These are phyloP conservation scores for Epistrophe eligans DNA, from an alignment of 2,888 invertebrate genomes.

Conservation along the genomic window DNA sequence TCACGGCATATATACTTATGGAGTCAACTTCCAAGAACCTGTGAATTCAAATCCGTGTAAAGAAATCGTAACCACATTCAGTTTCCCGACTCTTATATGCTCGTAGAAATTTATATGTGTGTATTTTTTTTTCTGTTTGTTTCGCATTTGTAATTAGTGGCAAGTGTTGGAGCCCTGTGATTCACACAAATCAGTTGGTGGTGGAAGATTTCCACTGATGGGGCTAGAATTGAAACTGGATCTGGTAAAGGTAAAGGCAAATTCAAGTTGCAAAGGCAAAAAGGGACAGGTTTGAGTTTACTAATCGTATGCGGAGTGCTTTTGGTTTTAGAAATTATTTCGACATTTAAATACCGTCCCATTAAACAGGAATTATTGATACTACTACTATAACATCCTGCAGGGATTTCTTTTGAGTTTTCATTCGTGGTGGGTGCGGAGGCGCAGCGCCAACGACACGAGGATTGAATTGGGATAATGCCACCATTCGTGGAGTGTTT, in stretches of 20 bases:
- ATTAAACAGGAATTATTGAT: slow-evolving; percentile 73
- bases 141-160: slow-evolving; percentile 74
- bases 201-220: slow-evolving; percentile 29
- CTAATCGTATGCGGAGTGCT: slow-evolving; percentile 65
- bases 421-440: background rate
- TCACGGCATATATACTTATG: slow-evolving; percentile 53
- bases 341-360: slow-evolving; percentile 71
- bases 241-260: background rate
- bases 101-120: slow-evolving; percentile 8
- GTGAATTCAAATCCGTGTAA: slow-evolving; percentile 62
- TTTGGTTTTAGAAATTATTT: slow-evolving; percentile 60
- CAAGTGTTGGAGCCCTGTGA: slow-evolving; percentile 60
- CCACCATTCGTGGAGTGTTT: slow-evolving; percentile 56
- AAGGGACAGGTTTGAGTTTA: slow-evolving; percentile 19
- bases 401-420: slow-evolving; percentile 36
- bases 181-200: slow-evolving; percentile 42
- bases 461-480: slow-evolving; percentile 18
- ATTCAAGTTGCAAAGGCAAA: background rate
- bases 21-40: slow-evolving; percentile 64
- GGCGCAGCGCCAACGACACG: background rate
- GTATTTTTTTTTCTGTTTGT: slow-evolving; percentile 36
- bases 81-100: slow-evolving; percentile 35
- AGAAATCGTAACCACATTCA: slow-evolving; percentile 56
- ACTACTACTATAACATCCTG: slow-evolving; percentile 54
- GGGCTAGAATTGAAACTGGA: background rate